phyloP scores from a whole-genome alignment of 2,113 vertebrate genomes.

The Apeltes quadracus region DNA sequence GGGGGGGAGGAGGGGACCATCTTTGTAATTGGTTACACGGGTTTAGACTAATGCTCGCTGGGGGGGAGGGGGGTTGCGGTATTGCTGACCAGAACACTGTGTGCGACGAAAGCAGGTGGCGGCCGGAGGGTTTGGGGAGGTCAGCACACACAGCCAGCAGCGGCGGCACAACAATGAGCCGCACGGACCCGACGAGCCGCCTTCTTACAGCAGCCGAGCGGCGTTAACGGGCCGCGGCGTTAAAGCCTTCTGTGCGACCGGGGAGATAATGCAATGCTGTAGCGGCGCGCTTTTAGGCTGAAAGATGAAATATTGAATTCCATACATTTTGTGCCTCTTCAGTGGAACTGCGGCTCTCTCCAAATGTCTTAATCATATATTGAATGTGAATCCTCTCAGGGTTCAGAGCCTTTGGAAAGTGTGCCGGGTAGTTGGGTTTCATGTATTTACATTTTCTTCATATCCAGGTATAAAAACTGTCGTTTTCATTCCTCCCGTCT shows the following conservation, averaged over 20 bases:
- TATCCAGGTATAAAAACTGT: neutral
- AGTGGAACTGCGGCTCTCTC: conserved; percentile 11
- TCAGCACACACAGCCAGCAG: conserved; percentile 47
- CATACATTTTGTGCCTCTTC: conserved; percentile 25
- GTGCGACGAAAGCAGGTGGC: conserved; percentile 32
- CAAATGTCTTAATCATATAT: conserved; percentile 37
- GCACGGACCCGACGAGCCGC: conserved; percentile 25
- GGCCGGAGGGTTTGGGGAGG: conserved; percentile 13
- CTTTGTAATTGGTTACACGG: conserved; percentile 42
- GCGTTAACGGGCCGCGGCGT: conserved; percentile 25
- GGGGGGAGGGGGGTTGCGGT: conserved; percentile 12
- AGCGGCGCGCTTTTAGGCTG: conserved; percentile 3
- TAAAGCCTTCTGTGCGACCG: neutral
- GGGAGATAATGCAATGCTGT: conserved; percentile 11
- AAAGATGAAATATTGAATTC: conserved; percentile 28
- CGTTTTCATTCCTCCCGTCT: conserved; percentile 15
- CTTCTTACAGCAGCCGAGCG: conserved; percentile 11
- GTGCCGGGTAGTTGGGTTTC: conserved; percentile 21
- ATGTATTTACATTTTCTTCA: conserved; percentile 6
- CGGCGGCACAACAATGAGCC: conserved; percentile 36
- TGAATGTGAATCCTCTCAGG: conserved; percentile 19
- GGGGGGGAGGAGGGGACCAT: neutral
- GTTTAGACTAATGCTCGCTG: conserved; percentile 16
- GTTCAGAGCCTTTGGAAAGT: conserved; percentile 11
- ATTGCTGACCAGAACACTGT: conserved; percentile 22